Evolutionary conservation across 2,888 invertebrate species (phyloP).

Genomic region (Dascillus cervinus): DNA sequence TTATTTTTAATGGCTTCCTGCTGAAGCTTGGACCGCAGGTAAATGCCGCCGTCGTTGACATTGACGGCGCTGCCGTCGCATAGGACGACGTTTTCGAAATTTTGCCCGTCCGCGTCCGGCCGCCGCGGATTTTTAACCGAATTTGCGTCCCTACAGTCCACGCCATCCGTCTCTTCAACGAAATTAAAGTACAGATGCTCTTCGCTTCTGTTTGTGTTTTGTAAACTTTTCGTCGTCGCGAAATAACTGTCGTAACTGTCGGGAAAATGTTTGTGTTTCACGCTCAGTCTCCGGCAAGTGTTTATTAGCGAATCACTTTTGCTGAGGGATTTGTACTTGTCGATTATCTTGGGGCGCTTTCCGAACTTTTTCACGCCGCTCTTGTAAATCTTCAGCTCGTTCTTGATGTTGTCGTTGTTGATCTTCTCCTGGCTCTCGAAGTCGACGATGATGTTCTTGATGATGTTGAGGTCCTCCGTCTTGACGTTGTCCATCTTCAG

Average conservation of each 20-base stretch:
- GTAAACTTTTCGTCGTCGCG: slow-evolving; percentile 2
- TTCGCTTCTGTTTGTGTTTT: slow-evolving; percentile 24
- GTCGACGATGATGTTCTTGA: slow-evolving; percentile 36
- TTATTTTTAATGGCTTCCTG: no score
- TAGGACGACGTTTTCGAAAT: no score
- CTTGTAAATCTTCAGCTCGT: slow-evolving; percentile 3
- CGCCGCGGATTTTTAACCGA: slow-evolving; percentile 7
- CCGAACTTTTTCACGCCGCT: background rate
- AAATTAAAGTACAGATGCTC: slow-evolving; percentile 34
- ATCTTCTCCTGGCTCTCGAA: slow-evolving; percentile 25
- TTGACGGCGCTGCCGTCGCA: no score
- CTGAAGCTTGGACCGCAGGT: no score
- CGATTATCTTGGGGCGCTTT: background rate
- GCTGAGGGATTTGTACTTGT: slow-evolving; percentile 5
- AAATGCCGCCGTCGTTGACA: no score
- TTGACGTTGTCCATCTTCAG: slow-evolving; percentile 20
- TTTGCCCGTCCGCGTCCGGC: slow-evolving; percentile 3
- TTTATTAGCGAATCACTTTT: slow-evolving; percentile 18
- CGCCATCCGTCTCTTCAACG: slow-evolving; percentile 23
- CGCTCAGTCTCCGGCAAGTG: background rate
- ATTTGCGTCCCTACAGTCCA: slow-evolving; percentile 10
- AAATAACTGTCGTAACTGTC: slow-evolving; percentile 20
- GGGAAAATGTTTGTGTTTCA: slow-evolving; percentile 15
- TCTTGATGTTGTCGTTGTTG: slow-evolving; percentile 9
- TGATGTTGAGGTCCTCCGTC: slow-evolving; percentile 37